Base-by-base conservation (phyloP, 2,888 invertebrate species). In the Blastobasis lacticolella region DNA sequence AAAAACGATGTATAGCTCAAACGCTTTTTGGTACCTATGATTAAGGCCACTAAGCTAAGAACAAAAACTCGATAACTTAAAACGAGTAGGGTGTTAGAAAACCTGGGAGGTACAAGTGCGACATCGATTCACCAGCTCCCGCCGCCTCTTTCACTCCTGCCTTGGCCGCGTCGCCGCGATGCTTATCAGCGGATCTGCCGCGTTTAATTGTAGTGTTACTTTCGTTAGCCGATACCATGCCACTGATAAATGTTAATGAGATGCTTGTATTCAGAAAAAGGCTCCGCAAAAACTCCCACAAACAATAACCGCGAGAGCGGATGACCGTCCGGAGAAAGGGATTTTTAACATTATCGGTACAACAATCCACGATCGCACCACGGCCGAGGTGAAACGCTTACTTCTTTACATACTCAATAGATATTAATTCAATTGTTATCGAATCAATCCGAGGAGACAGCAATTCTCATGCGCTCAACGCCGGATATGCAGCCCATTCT, bases 181-280 rank as follows among this genome's bases (percentile, higher is more conserved):
- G 49, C 52, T 69, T 69, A 69, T 71, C 69, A 63, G 66, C 64
- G 66, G 45, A 52, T 52, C 52, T 49, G 45, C 38, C 55, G 52
- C 50, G 54, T 55, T 58, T 62, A 56, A 69, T 62, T 55, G 60
- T 58, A 48, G 58, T 57, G 54, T 71, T 57, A 72, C 75, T 72
- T 71, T 72, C 72, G 62, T 73, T 57, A 51, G 54, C 59, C 54
- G 59, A 62, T 62, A 57, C 52, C 47, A 48, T 56, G 55, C 62
- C 60, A 59, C 56, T 66, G 73, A 77, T 75, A 73, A 58, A 58
- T 58, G 57, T 53, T 70, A 75, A 78, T 74, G 67, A 76, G 67
- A 55, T 62, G 59, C 69, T 69, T 71, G 70, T 71, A 64, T 42
- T 9, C 9, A 60, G 60, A 50, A 46, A 46, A 61, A 59, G 61